These are phyloP conservation scores for Chloroceryle inda DNA, from an alignment of 2,797 vertebrate species.

Conservation along the genomic window DNA sequence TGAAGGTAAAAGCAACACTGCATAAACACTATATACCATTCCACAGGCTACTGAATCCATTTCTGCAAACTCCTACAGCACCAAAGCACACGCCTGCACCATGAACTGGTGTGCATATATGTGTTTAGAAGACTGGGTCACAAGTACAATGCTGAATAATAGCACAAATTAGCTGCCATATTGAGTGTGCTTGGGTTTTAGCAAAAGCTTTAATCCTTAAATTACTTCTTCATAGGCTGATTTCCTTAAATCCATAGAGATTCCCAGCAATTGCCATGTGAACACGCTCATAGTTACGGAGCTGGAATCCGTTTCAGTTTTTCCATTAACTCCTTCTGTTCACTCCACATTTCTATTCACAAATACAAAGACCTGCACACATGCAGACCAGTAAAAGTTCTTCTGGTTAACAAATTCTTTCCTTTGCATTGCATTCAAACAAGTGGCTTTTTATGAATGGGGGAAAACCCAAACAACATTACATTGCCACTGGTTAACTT, in stretches of 20 bases:
- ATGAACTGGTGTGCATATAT: rapidly evolving
- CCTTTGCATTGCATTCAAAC: neutral
- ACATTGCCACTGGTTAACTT: neutral
- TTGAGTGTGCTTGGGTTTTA: neutral
- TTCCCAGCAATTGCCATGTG: neutral
- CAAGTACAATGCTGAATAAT: neutral
- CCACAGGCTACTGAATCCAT: rapidly evolving
- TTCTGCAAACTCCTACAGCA: neutral
- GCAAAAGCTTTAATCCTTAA: conserved; percentile 42
- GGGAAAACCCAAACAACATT: neutral
- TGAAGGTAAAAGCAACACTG: neutral
- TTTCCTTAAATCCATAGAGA: neutral
- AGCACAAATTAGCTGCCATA: conserved; percentile 14
- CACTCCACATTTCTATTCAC: neutral
- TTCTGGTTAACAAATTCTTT: neutral
- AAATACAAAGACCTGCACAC: neutral
- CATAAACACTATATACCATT: neutral
- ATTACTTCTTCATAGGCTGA: conserved; percentile 1
- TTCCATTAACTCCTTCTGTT: conserved; percentile 17
- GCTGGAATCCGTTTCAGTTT: neutral
- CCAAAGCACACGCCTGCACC: neutral
- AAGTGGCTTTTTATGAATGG: neutral
- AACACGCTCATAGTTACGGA: neutral
- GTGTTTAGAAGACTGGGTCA: neutral
- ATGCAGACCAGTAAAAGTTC: neutral